Evolutionary conservation across 2,113 vertebrate genomes (phyloP).

Genomic region (Speoplatyrhinus poulsoni): DNA sequence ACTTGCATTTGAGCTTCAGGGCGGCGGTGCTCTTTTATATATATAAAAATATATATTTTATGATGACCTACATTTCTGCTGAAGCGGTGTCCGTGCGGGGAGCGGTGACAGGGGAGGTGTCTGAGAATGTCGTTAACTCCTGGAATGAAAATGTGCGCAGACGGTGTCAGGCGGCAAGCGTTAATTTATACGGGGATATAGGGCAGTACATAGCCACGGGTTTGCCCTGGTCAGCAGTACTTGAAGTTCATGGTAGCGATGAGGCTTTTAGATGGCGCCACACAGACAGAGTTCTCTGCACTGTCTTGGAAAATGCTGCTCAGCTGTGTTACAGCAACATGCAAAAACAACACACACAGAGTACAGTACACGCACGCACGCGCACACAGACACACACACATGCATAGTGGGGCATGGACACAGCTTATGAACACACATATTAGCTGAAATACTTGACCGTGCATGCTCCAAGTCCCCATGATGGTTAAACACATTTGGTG

Average conservation of each 20-base stretch:
- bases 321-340: constrained; percentile 2
- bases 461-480: not conserved
- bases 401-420: constrained; percentile 22
- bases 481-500: constrained; percentile 17
- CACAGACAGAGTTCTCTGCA: constrained; percentile 11
- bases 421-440: constrained; percentile 3
- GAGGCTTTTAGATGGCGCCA: not conserved
- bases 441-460: not conserved
- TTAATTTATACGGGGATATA: constrained; percentile 35
- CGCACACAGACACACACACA: constrained; percentile 5
- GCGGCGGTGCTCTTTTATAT: constrained; percentile 16
- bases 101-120: constrained; percentile 45
- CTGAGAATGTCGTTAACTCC: constrained; percentile 52
- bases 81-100: constrained; percentile 55
- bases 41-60: constrained; percentile 14
- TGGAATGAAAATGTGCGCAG: constrained; percentile 40
- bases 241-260: constrained; percentile 6
- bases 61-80: constrained; percentile 74
- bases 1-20: constrained; percentile 63
- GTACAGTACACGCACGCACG: not conserved
- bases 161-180: constrained; percentile 29
- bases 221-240: constrained; percentile 30
- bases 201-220: constrained; percentile 20
- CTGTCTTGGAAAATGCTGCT: not conserved
- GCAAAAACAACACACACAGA: constrained; percentile 1